Evolutionary conservation across 2,113 vertebrate genomes (phyloP).

Genomic region (Podocnemis expansa): DNA sequence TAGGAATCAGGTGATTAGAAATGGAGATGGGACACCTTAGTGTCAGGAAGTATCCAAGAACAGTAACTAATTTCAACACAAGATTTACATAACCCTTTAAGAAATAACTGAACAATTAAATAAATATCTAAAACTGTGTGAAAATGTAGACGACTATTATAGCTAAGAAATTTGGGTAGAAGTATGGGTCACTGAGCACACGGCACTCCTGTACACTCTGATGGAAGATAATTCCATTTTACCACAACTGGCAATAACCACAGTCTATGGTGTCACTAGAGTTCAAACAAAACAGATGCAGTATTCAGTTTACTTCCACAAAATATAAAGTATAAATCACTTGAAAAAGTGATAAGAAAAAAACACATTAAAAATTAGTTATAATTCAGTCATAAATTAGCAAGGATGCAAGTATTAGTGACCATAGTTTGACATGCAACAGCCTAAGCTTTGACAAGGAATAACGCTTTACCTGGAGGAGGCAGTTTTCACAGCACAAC

Average conservation of each 20-base stretch:
- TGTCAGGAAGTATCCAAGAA: too few relatives aligned
- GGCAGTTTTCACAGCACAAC: too few relatives aligned
- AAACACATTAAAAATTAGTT: not conserved
- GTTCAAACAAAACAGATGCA: not conserved
- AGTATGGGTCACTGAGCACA: not conserved
- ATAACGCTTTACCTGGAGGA: too few relatives aligned
- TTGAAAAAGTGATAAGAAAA: not conserved
- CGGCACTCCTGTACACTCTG: not conserved
- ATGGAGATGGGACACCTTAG: not conserved
- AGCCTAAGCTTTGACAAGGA: too few relatives aligned
- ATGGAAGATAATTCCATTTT: not conserved
- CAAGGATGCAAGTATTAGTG: not conserved
- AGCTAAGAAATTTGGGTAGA: rapidly evolving
- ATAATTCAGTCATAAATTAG: not conserved
- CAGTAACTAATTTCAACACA: not conserved
- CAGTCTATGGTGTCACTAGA: not conserved
- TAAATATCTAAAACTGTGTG: not conserved
- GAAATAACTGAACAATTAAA: not conserved
- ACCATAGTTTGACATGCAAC: not conserved
- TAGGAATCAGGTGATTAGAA: not conserved
- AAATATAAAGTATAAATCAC: not conserved
- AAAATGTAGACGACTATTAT: not conserved
- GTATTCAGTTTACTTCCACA: not conserved
- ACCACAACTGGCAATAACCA: not conserved
- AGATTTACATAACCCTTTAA: not conserved